A percentile compares a stretch with the other conserved stretches of the same genome.
phyloP scores from a whole-genome alignment of 2,888 invertebrate genomes.

The Parapristionchus giblindavisi region DNA sequence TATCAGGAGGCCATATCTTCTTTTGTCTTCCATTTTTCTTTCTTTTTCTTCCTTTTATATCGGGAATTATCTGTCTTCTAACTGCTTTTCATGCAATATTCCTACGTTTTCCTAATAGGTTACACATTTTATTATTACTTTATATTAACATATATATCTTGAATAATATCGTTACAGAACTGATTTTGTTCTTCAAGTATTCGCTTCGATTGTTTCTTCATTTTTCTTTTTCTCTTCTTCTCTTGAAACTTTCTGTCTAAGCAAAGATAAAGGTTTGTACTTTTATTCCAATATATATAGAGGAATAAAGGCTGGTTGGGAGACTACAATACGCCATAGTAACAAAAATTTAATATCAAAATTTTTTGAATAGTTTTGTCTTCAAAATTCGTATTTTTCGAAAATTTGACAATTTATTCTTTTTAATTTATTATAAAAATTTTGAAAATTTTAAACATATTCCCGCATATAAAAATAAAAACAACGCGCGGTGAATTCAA shows the following conservation, averaged over 20 bases:
- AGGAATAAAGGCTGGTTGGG: not conserved
- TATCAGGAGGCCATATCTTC: conserved; percentile 57
- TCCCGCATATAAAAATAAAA: no score
- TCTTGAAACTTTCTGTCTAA: conserved; percentile 56
- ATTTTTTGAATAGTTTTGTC: no score
- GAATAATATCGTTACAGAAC: conserved; percentile 44
- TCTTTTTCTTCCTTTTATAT: conserved; percentile 58
- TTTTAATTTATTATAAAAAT: no score
- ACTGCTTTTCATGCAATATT: conserved; percentile 63
- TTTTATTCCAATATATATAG: not conserved
- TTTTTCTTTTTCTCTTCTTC: conserved; percentile 51
- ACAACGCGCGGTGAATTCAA: no score
- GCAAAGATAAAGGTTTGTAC: conserved; percentile 38
- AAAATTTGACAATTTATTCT: no score
- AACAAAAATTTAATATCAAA: no score
- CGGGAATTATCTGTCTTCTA: conserved; percentile 56
- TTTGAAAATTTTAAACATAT: no score
- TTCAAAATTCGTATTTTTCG: no score
- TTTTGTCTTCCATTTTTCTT: conserved; percentile 65
- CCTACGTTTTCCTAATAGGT: conserved; percentile 59
- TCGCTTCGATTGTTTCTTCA: conserved; percentile 47
- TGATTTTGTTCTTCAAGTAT: conserved; percentile 54
- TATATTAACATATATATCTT: not conserved
- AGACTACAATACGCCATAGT: no score
- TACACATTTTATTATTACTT: not conserved